These are phyloP conservation scores for Lepisosteus oculatus DNA, from an alignment of 2,113 vertebrate species.

Conservation along the genomic window DNA sequence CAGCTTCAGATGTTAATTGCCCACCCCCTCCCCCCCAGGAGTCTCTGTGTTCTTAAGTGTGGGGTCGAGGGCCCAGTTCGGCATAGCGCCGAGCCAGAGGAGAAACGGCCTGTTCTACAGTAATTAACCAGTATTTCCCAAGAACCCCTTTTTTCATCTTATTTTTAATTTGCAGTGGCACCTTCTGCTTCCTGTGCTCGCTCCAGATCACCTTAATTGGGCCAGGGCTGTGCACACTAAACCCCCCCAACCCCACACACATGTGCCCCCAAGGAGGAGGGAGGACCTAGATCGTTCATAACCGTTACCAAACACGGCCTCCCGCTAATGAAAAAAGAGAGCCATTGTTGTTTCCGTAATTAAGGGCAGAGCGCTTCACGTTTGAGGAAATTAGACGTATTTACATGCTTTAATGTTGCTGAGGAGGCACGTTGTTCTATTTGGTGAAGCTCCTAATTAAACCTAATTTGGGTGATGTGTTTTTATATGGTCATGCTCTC, in stretches of 20 bases:
- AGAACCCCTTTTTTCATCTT: conserved; percentile 17
- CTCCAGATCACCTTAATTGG: conserved; percentile 54
- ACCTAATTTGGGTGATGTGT: conserved; percentile 75
- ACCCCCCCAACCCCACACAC: conserved; percentile 24
- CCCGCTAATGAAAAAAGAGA: conserved; percentile 60
- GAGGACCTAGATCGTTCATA: conserved; percentile 41
- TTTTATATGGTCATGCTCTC: conserved; percentile 44
- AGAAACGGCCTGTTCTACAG: conserved; percentile 12
- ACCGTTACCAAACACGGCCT: conserved; percentile 46
- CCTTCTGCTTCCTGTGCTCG: conserved; percentile 41
- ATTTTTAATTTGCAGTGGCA: conserved; percentile 33
- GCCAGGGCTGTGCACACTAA: conserved; percentile 15
- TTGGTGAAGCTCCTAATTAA: conserved; percentile 85
- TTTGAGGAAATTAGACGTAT: conserved; percentile 90
- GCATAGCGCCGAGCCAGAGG: background rate
- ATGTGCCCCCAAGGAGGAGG: conserved; percentile 44
- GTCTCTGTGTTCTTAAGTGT: too few species aligned
- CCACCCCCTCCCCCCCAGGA: background rate
- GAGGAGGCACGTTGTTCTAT: conserved; percentile 65
- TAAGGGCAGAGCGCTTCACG: conserved; percentile 54
- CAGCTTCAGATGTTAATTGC: background rate
- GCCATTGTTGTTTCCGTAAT: conserved; percentile 68
- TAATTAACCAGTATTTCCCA: conserved; percentile 43
- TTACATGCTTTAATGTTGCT: conserved; percentile 79
- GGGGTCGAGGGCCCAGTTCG: too few species aligned